These are phyloP conservation scores for Hydrolagus affinis DNA, from an alignment of 2,113 vertebrate genomes.

Conservation along the genomic window DNA sequence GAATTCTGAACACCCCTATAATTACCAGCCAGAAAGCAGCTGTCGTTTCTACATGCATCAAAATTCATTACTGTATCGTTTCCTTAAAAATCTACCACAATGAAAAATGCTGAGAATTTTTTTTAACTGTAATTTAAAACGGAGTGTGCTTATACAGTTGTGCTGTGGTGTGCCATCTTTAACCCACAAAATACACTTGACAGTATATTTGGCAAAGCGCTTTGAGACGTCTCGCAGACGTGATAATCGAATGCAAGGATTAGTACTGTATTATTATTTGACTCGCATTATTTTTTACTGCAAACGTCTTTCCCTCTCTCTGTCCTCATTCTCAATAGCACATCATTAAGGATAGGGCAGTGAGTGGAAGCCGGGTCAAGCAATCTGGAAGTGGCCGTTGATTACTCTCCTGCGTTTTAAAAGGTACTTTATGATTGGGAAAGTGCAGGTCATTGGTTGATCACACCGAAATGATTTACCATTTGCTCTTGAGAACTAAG, in stretches of 20 bases:
- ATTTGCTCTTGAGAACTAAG: neutral
- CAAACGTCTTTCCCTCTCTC: neutral
- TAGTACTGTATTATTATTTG: neutral
- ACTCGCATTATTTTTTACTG: neutral
- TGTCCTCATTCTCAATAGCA: neutral
- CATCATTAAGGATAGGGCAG: neutral
- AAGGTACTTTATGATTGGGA: neutral
- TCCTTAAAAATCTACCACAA: no score
- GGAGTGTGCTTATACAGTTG: no score
- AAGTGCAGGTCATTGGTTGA: neutral
- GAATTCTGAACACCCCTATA: no score
- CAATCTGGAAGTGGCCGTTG: neutral
- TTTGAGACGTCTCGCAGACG: neutral
- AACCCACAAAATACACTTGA: no score
- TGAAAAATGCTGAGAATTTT: no score
- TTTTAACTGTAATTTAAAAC: no score
- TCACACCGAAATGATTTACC: neutral
- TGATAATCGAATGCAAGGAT: neutral
- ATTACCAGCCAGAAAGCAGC: no score
- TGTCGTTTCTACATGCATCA: no score
- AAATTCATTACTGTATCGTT: no score
- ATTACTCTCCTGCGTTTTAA: constrained; percentile 19
- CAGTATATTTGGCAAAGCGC: no score
- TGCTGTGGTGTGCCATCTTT: no score
- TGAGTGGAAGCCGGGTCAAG: neutral